Conservation (phyloP, 1,140 invertebrate genomes). For the Brachionus rotundiformis region DNA sequence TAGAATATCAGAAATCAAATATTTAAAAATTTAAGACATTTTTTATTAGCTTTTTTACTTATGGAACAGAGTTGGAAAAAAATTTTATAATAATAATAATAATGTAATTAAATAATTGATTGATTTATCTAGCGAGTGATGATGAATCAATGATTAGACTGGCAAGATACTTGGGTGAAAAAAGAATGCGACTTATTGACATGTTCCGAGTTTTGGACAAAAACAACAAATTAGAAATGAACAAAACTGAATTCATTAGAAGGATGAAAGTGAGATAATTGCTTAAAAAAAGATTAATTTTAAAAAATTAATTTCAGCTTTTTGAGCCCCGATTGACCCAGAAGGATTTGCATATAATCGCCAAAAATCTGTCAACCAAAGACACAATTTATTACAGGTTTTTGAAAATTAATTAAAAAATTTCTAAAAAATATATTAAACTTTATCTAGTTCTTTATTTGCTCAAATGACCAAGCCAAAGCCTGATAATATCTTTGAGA, state of each 20-base stretch:
- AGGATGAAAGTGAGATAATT: conserved; percentile 15
- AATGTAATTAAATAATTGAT: too few species aligned
- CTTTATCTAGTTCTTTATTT: conserved; percentile 20
- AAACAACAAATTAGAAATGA: conserved; percentile 26
- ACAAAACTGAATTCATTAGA: conserved; percentile 43
- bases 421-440: too few species aligned
- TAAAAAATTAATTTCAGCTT: too few species aligned
- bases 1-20: too few species aligned
- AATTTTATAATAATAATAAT: too few species aligned
- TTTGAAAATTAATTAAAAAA: not conserved
- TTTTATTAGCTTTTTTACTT: too few species aligned
- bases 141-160: conserved; percentile 50
- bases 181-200: conserved; percentile 36
- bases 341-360: conserved; percentile 13
- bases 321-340: conserved; percentile 48
- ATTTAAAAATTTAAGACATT: too few species aligned
- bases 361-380: conserved; percentile 21
- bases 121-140: not conserved
- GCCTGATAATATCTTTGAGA: conserved; percentile 33
- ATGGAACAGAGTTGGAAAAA: too few species aligned
- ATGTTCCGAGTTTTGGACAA: conserved; percentile 34
- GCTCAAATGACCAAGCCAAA: conserved; percentile 36
- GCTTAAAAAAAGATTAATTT: too few species aligned
- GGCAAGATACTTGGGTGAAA: conserved; percentile 37
- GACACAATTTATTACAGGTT: conserved; percentile 50